phyloP scores from a whole-genome alignment of 1,140 invertebrate genomes.

The Ephestia elutella region DNA sequence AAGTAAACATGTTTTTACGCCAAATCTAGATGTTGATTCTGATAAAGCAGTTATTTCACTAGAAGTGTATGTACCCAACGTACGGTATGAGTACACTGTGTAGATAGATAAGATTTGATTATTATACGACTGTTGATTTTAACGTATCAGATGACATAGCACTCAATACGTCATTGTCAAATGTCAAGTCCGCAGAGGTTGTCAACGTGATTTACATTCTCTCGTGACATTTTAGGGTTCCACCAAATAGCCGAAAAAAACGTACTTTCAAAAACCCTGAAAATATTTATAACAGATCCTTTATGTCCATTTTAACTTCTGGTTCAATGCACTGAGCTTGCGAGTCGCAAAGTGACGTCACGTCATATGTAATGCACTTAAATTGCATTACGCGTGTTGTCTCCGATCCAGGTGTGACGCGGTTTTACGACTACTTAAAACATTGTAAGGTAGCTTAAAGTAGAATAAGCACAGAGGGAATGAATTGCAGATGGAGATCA shows the following conservation, averaged over 20 bases:
- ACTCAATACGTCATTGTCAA: neutral
- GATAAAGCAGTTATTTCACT: neutral
- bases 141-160: neutral
- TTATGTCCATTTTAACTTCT: slow-evolving; percentile 55
- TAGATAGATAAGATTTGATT: slow-evolving; percentile 1
- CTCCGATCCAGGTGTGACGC: slow-evolving; percentile 16
- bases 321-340: slow-evolving; percentile 48
- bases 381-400: slow-evolving; percentile 34
- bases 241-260: neutral
- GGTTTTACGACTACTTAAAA: slow-evolving; percentile 9
- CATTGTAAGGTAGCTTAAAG: neutral
- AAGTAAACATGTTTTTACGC: neutral
- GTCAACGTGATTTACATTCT: neutral
- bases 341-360: slow-evolving; percentile 39
- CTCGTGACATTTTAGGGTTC: neutral
- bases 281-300: slow-evolving; percentile 38
- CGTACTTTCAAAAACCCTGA: neutral
- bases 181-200: neutral
- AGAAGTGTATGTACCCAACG: neutral
- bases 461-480: too few relatives aligned
- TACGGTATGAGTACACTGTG: neutral
- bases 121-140: slow-evolving; percentile 1
- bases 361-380: slow-evolving; percentile 41
- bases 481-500: slow-evolving; percentile 12
- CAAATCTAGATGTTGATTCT: neutral